Evolutionary conservation across 2,113 vertebrate species (phyloP), one percentile per base, ranked within the genome.

Genomic region (Zosterops hypoxanthus): DNA sequence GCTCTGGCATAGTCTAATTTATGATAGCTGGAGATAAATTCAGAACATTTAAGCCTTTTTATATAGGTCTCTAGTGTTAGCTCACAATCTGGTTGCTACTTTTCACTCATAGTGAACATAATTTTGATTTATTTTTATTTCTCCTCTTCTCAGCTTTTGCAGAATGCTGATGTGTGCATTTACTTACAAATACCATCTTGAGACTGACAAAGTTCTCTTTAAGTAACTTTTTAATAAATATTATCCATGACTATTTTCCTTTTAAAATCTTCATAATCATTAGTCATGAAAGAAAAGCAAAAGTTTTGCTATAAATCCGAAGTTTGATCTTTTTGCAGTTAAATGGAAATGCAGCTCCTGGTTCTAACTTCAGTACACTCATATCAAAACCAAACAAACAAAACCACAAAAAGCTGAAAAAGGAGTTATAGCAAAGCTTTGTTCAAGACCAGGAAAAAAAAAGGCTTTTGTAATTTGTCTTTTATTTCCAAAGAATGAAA

Each of bases 61-160:
- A 46, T 85, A 36, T 42, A 55, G 46, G 34, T 17, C 70, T 85
- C 13, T 34, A 72, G 49, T 6, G 15, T 61, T 78, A 90, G 24
- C 28, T 76, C 41, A 69, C 39, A 76, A 90, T 72, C 65, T 82
- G n/a, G 47, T 87, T 87, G 24, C 24, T 72, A 44, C n/a, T 82
- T 90, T 93, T 88, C 66, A 69, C 22, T 90, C 33, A 64, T 9
- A 72, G 12, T 61, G 53, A 53, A 85, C 39, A 46, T 57, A 60
- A 76, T 82, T 91, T 85, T 92, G 11, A 59, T 75, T 95, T 89
- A 88, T 78, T 88, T 90, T 84, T 50, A 66, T 63, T 82, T 76
- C 76, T 71, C 19, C 4, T 77, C 41, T 52, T 60, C 49, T 64
- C 36, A 90, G n/a, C n/a, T 61, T 87, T 79, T 87, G 12, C 8